These are phyloP conservation scores for Tetragnatha montana DNA, from an alignment of 2,888 invertebrate species.

Conservation along the genomic window DNA sequence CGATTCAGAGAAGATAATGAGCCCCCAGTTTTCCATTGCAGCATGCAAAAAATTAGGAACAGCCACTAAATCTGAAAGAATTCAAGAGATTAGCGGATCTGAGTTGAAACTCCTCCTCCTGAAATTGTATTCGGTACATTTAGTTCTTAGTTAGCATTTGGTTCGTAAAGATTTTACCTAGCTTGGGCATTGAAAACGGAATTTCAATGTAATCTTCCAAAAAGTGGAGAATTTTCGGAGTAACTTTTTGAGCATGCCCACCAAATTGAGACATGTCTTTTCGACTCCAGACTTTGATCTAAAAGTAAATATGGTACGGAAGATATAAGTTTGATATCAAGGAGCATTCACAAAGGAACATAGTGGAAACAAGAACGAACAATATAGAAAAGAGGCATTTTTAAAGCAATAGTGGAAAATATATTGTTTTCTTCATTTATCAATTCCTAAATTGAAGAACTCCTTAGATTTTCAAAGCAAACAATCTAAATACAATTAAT, in stretches of 20 bases:
- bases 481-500: too few relatives aligned
- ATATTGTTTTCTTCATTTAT: not conserved
- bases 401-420: not conserved
- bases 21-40: slow-evolving; percentile 91
- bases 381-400: not conserved
- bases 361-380: not conserved
- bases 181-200: slow-evolving; percentile 70
- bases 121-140: not conserved
- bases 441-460: too few relatives aligned
- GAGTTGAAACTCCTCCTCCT: not conserved
- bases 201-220: slow-evolving; percentile 78
- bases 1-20: slow-evolving; percentile 82
- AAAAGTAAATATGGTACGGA: slow-evolving; percentile 41
- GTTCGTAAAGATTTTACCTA: slow-evolving; percentile 32
- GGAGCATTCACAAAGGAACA: too few relatives aligned
- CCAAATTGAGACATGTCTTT: slow-evolving; percentile 84
- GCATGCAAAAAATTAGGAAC: slow-evolving; percentile 80
- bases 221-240: slow-evolving; percentile 79
- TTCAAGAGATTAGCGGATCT: not conserved
- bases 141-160: not conserved
- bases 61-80: slow-evolving; percentile 80
- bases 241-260: slow-evolving; percentile 80
- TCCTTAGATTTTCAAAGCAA: too few relatives aligned
- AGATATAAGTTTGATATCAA: too few relatives aligned
- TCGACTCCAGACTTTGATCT: slow-evolving; percentile 79